Conservation (phyloP, 2,113 vertebrate genomes). For the Planiliza haematocheilus region DNA sequence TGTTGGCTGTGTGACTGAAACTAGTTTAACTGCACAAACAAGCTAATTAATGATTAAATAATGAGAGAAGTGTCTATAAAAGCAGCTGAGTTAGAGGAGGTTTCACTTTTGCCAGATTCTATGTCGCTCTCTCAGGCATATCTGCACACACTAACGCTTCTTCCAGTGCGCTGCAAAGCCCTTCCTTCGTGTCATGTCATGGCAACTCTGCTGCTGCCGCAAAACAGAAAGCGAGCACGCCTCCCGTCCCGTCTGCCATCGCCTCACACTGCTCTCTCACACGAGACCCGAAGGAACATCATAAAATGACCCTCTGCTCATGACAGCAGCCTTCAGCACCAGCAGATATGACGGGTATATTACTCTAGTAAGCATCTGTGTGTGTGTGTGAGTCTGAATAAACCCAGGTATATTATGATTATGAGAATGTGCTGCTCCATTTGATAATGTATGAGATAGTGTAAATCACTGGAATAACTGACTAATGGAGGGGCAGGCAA, state of each 20-base stretch:
- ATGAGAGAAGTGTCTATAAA: neutral
- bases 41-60: constrained; percentile 2
- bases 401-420: constrained; percentile 51
- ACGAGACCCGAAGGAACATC: constrained; percentile 27
- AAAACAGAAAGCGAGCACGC: constrained; percentile 47
- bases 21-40: constrained; percentile 7
- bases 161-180: constrained; percentile 9
- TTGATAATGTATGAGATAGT: constrained; percentile 58
- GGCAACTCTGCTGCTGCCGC: constrained; percentile 41
- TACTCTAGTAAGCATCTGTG: constrained; percentile 41
- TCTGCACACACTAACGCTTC: constrained; percentile 32
- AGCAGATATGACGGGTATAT: constrained; percentile 66
- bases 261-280: constrained; percentile 38
- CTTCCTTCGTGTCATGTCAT: constrained; percentile 57
- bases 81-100: too few relatives aligned
- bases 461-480: constrained; percentile 37
- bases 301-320: constrained; percentile 64
- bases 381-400: constrained; percentile 21
- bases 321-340: constrained; percentile 76
- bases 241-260: constrained; percentile 63
- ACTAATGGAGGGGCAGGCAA: constrained; percentile 41
- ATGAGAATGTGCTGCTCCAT: constrained; percentile 51
- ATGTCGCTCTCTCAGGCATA: constrained; percentile 12
- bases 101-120: neutral
- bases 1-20: constrained; percentile 17